Conservation (phyloP, 1,140 invertebrate genomes). For the Neuroterus valhalla region DNA sequence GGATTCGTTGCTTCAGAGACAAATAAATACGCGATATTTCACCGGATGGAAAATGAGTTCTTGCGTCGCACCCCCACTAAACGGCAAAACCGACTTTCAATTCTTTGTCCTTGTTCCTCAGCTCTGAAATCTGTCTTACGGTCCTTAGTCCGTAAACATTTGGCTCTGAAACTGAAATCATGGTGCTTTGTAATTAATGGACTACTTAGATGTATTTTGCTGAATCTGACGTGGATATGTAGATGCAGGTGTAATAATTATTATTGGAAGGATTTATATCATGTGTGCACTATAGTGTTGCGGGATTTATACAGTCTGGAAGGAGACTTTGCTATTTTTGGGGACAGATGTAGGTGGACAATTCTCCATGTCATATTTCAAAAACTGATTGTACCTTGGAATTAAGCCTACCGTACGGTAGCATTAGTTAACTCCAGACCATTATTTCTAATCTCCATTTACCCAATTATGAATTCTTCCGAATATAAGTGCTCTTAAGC, state of each 20-base stretch:
- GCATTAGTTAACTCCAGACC: no score
- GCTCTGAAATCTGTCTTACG: slow-evolving; percentile 47
- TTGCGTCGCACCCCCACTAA: slow-evolving; percentile 47
- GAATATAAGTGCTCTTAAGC: no score
- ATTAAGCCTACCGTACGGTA: no score
- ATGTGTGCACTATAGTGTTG: slow-evolving; percentile 23
- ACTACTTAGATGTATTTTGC: slow-evolving; percentile 25
- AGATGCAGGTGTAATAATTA: slow-evolving; percentile 10
- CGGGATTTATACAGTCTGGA: slow-evolving; percentile 22
- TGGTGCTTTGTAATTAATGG: slow-evolving; percentile 14
- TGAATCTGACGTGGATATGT: slow-evolving; percentile 7
- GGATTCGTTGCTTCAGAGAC: slow-evolving; percentile 56
- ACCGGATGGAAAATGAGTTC: slow-evolving; percentile 58
- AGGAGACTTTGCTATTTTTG: slow-evolving; percentile 4
- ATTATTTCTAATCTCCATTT: no score
- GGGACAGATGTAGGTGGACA: slow-evolving; percentile 9
- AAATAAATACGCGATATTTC: slow-evolving; percentile 66
- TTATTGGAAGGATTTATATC: slow-evolving; percentile 28
- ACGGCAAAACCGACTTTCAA: slow-evolving; percentile 59
- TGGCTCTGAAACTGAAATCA: slow-evolving; percentile 35
- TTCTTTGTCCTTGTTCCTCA: slow-evolving; percentile 58
- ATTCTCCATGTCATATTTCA: slow-evolving; percentile 10
- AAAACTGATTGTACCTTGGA: not conserved
- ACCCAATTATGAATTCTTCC: no score
- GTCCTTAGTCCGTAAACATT: slow-evolving; percentile 52